Conservation (phyloP, 2,113 vertebrate species). For the Callocephalon fimbriatum region DNA sequence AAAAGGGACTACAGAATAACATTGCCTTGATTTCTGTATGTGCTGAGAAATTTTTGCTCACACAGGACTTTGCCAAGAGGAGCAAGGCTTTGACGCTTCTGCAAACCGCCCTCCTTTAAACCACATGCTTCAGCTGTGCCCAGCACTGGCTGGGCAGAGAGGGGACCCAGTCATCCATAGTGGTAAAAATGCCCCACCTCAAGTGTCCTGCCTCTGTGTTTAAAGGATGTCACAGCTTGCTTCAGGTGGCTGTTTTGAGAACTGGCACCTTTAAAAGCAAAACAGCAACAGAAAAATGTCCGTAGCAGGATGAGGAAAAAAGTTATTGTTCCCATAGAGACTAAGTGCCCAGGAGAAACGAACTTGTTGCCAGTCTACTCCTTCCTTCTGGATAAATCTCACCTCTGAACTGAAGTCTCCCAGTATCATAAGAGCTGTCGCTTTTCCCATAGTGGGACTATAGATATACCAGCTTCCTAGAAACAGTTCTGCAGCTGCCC, state of each 20-base stretch:
- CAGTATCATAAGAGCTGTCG: neutral
- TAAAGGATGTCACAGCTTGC: neutral
- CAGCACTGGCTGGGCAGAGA: neutral
- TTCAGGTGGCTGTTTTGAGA: neutral
- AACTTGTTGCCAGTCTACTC: neutral
- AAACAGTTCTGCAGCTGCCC: neutral
- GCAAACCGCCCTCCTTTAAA: neutral
- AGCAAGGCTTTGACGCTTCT: neutral
- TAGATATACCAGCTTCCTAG: neutral
- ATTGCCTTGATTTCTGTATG: neutral
- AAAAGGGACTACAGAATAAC: neutral
- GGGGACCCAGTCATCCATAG: fast-evolving
- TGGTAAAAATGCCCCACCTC: neutral
- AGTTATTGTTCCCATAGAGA: neutral
- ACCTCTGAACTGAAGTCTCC: neutral
- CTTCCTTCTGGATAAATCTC: neutral
- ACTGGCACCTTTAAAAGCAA: neutral
- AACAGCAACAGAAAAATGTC: neutral
- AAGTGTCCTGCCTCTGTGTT: neutral
- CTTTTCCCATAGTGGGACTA: neutral
- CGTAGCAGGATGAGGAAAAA: neutral
- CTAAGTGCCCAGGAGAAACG: neutral
- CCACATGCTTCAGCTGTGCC: fast-evolving
- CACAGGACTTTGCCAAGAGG: neutral
- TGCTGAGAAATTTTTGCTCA: neutral